Percentiles rank a stretch among this genome's conserved stretches.
phyloP scores from a whole-genome alignment of 35 echinoderm and acorn worm genomes.

The Ptychodera flava region DNA sequence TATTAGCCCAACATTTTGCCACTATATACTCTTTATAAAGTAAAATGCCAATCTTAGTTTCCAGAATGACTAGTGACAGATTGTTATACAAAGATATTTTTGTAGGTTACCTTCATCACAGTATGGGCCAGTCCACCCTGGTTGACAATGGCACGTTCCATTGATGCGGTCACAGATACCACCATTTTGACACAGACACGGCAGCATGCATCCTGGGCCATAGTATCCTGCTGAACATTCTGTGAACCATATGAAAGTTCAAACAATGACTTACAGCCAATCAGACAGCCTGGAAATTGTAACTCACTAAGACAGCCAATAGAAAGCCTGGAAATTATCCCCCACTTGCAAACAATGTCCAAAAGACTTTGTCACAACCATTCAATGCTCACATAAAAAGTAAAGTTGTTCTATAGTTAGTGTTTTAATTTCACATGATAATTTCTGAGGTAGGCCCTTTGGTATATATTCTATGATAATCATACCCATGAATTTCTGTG shows the following conservation, averaged over 20 bases:
- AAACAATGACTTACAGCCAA: neutral
- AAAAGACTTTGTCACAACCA: neutral
- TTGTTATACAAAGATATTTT: no score
- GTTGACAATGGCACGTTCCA: slow-evolving; percentile 39
- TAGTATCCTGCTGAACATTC: slow-evolving; percentile 48
- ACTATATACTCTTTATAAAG: no score
- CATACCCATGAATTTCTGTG: no score
- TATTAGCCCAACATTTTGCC: no score
- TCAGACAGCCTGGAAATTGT: slow-evolving; percentile 18
- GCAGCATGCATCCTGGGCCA: slow-evolving; percentile 21
- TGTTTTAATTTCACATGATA: neutral
- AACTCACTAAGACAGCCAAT: slow-evolving; percentile 36
- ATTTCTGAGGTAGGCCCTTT: no score
- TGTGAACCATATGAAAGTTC: neutral
- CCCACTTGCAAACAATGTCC: no score
- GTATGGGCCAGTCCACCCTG: slow-evolving; percentile 32
- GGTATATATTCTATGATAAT: no score
- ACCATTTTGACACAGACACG: slow-evolving; percentile 42
- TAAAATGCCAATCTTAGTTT: no score
- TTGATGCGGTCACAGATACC: slow-evolving; percentile 45
- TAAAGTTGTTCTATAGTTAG: neutral
- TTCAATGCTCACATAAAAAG: neutral
- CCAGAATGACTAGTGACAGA: no score
- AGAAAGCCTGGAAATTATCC: slow-evolving; percentile 4
- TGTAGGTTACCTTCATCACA: slow-evolving; percentile 46